A percentile compares a stretch with the other conserved stretches of the same genome.
phyloP scores from a whole-genome alignment of 2,113 vertebrate genomes.

The Oxyura jamaicensis region DNA sequence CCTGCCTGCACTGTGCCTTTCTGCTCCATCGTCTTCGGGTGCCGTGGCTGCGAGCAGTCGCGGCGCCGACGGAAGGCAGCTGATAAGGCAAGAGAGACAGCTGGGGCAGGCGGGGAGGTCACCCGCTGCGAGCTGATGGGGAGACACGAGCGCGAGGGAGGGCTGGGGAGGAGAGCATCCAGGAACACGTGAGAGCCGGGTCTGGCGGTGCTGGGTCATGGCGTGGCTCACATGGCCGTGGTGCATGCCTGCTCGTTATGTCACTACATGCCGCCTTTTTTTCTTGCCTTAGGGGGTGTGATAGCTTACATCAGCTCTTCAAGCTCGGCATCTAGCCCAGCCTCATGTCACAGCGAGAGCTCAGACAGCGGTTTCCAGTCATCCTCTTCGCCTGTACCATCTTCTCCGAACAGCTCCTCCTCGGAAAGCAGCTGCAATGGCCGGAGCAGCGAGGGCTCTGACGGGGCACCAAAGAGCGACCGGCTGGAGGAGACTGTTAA shows the following conservation, averaged over 20 bases:
- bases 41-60: neutral
- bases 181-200: slow-evolving; percentile 38
- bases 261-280: slow-evolving; percentile 45
- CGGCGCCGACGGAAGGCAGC: neutral
- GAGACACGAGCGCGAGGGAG: neutral
- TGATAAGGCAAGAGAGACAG: neutral
- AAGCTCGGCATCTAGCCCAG: slow-evolving; percentile 88
- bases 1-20: neutral
- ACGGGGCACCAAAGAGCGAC: slow-evolving; percentile 68
- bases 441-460: slow-evolving; percentile 66
- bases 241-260: slow-evolving; percentile 62
- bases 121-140: neutral
- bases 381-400: slow-evolving; percentile 83
- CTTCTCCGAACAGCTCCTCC: slow-evolving; percentile 83
- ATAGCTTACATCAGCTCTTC: slow-evolving; percentile 97
- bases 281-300: slow-evolving; percentile 85
- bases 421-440: slow-evolving; percentile 71
- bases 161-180: neutral
- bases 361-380: slow-evolving; percentile 88
- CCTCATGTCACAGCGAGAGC: slow-evolving; percentile 89
- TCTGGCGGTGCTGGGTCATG: slow-evolving; percentile 57
- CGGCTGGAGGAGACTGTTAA: slow-evolving; percentile 80
- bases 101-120: neutral
- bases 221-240: slow-evolving; percentile 51
- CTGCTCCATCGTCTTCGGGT: neutral